A percentile compares a stretch with the other conserved stretches of the same genome.
These are phyloP conservation scores for Oryctes rhinoceros DNA, from an alignment of 1,140 invertebrate species.

Conservation along the genomic window DNA sequence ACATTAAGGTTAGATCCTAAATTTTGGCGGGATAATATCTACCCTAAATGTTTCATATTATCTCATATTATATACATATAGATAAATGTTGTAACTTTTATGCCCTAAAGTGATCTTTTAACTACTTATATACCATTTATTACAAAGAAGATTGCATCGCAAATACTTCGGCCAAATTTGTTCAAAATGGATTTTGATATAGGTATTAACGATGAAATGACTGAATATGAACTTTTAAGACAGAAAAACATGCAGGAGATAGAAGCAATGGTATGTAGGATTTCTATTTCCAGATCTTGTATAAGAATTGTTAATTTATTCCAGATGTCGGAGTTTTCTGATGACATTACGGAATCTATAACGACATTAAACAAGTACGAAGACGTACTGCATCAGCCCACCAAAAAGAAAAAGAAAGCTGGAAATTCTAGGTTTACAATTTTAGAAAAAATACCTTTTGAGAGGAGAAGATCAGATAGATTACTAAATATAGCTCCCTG, in stretches of 20 bases:
- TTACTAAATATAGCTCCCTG: constrained; percentile 27
- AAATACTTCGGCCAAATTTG: not conserved
- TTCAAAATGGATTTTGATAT: constrained; percentile 37
- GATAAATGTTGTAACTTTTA: no score
- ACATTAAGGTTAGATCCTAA: no score
- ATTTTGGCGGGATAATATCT: no score
- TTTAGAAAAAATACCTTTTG: not conserved
- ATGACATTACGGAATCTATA: constrained; percentile 7
- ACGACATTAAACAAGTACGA: not conserved
- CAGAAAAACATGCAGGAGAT: constrained; percentile 36
- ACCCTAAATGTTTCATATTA: no score
- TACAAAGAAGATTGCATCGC: not conserved
- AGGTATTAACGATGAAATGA: not conserved
- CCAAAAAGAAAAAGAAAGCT: not conserved
- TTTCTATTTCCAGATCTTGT: not conserved
- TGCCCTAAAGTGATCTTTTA: no score
- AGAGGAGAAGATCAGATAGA: constrained; percentile 26
- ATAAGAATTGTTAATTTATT: constrained; percentile 1
- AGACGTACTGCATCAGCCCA: constrained; percentile 11
- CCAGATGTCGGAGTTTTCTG: constrained; percentile 30
- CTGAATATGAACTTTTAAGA: constrained; percentile 37
- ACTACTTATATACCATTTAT: not conserved
- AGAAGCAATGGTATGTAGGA: constrained; percentile 16
- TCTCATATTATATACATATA: no score
- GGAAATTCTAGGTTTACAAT: constrained; percentile 7